A percentile compares a stretch with the other conserved stretches of the same genome.
Conservation (phyloP, 1,140 invertebrate genomes). For the Bombus difficillimus region DNA sequence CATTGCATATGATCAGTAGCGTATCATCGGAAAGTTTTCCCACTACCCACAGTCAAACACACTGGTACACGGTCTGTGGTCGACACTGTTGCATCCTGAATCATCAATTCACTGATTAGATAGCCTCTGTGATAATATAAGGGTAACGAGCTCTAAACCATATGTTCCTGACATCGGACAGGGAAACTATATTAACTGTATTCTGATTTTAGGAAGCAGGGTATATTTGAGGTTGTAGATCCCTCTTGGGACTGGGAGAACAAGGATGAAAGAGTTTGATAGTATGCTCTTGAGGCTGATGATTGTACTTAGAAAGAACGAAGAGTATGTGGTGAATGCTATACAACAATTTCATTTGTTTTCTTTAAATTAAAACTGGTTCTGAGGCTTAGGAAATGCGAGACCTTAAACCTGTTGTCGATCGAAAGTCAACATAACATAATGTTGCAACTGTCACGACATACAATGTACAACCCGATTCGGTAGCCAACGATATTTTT, state of each 20-base stretch:
- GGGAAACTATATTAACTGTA: neutral
- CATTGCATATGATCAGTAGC: neutral
- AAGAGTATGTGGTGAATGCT: neutral
- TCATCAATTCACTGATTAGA: neutral
- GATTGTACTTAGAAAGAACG: neutral
- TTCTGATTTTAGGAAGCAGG: neutral
- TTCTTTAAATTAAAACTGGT: neutral
- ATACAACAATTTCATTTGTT: neutral
- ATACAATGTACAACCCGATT: neutral
- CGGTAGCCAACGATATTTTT: constrained; percentile 56
- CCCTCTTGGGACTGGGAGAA: neutral
- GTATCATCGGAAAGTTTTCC: neutral
- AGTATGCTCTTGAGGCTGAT: neutral
- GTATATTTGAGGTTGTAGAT: neutral
- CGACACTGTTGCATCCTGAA: neutral
- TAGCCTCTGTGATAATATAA: neutral
- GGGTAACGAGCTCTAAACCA: neutral
- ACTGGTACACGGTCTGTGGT: constrained; percentile 6
- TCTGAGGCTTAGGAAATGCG: neutral
- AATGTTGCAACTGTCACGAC: constrained; percentile 25
- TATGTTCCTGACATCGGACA: neutral
- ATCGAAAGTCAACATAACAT: neutral
- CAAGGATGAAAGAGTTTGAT: neutral
- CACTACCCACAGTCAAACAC: neutral
- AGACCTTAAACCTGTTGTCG: neutral